Percentiles rank a stretch among this genome's conserved stretches.
These are phyloP conservation scores for Rhea pennata DNA, from an alignment of 2,113 vertebrate species.

Conservation along the genomic window DNA sequence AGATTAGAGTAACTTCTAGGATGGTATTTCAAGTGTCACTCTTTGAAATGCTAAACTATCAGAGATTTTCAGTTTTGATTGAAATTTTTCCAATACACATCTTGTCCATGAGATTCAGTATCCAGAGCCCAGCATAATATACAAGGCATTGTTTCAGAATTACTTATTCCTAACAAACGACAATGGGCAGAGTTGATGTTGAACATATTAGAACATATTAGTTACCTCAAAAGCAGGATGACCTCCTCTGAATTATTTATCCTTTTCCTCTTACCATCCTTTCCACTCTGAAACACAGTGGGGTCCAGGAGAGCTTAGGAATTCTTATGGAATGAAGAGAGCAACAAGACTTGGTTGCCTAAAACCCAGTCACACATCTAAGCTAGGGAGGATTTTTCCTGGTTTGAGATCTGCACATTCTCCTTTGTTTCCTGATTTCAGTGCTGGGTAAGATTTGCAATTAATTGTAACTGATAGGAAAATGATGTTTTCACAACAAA, in stretches of 20 bases:
- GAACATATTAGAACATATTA: not conserved
- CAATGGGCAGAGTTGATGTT: not conserved
- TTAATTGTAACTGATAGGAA: not conserved
- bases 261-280: not conserved
- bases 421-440: not conserved
- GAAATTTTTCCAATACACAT: accelerated
- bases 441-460: not conserved
- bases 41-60: not conserved
- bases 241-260: not conserved
- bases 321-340: not conserved
- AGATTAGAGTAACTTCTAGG: not conserved
- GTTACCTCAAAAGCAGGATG: not conserved
- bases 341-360: not conserved
- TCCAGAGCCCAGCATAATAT: not conserved
- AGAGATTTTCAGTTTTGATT: not conserved
- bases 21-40: not conserved
- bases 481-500: not conserved
- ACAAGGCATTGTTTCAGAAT: not conserved
- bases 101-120: not conserved
- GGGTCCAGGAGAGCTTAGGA: not conserved
- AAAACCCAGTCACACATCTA: not conserved
- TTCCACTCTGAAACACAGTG: not conserved
- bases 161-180: not conserved
- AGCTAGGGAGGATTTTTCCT: not conserved
- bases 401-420: not conserved